phyloP scores from a whole-genome alignment of 2,113 vertebrate genomes.

The Candoia aspera region DNA sequence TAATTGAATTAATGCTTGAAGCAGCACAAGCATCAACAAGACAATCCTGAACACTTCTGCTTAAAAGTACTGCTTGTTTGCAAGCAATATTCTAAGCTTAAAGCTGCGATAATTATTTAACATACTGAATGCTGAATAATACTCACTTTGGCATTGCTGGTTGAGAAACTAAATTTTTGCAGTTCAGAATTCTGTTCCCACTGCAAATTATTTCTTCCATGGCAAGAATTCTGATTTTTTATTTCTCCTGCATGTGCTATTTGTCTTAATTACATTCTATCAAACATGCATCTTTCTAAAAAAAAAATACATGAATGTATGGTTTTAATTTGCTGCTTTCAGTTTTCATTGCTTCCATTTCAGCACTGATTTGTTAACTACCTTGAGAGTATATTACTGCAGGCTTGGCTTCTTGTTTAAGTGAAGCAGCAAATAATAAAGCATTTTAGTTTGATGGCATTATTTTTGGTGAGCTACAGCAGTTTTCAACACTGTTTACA shows the following conservation, averaged over 20 bases:
- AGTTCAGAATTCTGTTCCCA: neutral
- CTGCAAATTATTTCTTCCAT: neutral
- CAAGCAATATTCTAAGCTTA: neutral
- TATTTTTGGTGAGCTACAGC: constrained; percentile 27
- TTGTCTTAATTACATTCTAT: neutral
- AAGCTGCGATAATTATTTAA: too few species aligned
- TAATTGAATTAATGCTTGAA: neutral
- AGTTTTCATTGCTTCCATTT: neutral
- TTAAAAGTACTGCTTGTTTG: neutral
- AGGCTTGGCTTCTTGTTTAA: neutral
- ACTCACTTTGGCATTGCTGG: neutral
- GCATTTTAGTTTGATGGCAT: neutral
- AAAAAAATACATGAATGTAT: neutral
- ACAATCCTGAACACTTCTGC: neutral
- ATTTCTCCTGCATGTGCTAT: neutral
- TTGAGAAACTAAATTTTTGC: neutral
- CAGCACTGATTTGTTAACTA: neutral
- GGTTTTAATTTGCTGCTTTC: neutral
- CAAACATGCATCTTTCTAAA: neutral
- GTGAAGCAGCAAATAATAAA: neutral
- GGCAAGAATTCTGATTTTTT: neutral
- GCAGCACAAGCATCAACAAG: neutral
- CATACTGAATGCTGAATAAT: neutral
- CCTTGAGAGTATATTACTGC: neutral
- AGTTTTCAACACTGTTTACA: constrained; percentile 23